phyloP scores from a whole-genome alignment of 2,797 vertebrate species.

The Gymnoscopelus microlampas region DNA sequence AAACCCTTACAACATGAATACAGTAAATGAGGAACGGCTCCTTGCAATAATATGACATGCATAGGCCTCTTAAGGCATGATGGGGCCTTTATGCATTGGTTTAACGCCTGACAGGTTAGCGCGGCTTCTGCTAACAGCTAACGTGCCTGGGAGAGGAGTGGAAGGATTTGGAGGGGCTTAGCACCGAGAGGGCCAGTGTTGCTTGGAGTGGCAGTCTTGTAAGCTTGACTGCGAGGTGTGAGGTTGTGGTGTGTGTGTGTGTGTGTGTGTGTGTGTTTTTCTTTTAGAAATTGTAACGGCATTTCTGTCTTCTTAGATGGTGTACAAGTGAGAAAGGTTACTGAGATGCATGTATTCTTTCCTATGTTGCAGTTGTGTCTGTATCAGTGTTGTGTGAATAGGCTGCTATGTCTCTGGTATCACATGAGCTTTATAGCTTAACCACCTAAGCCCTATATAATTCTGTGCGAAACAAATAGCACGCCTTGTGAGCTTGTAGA shows the following conservation, averaged over 20 bases:
- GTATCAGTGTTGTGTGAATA: too few species aligned
- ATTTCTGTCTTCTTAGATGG: too few species aligned
- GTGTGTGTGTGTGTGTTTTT: not conserved
- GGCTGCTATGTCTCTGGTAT: too few species aligned
- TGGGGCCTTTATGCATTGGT: constrained; percentile 76
- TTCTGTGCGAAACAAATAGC: too few species aligned
- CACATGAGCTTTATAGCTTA: too few species aligned
- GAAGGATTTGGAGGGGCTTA: constrained; percentile 74
- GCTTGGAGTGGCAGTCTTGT: constrained; percentile 61
- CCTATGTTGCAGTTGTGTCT: too few species aligned
- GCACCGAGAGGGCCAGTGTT: constrained; percentile 62
- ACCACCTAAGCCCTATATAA: too few species aligned
- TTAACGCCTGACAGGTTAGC: constrained; percentile 79
- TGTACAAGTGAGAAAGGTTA: too few species aligned
- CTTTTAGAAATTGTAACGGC: constrained; percentile 20
- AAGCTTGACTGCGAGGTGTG: constrained; percentile 32
- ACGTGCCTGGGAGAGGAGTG: constrained; percentile 65
- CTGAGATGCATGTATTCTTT: too few species aligned
- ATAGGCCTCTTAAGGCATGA: constrained; percentile 73
- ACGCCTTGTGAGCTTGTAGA: too few species aligned
- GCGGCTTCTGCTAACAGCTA: constrained; percentile 70
- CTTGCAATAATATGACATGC: constrained; percentile 56
- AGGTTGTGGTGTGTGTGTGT: constrained; percentile 19
- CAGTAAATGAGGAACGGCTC: constrained; percentile 58
- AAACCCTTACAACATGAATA: constrained; percentile 49